Evolutionary conservation across 2,888 invertebrate species (phyloP).

Genomic region (Cactoblastis cactorum): DNA sequence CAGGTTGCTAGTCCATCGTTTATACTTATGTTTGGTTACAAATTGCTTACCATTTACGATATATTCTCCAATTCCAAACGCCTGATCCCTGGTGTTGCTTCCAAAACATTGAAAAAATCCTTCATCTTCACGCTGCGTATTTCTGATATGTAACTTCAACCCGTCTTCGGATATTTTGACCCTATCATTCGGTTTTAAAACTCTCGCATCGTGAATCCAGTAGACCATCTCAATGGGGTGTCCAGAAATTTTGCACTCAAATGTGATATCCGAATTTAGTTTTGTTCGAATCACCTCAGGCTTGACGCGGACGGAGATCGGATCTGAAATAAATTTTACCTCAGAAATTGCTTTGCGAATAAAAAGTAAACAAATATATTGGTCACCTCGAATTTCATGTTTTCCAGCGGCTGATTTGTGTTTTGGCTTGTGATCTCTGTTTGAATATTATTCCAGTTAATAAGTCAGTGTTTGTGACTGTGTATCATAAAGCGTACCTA

Average conservation of each 20-base stretch:
- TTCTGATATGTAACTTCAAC: slow-evolving; percentile 79
- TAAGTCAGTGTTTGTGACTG: not conserved
- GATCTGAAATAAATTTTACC: slow-evolving; percentile 73
- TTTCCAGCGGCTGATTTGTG: not conserved
- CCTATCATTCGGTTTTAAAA: slow-evolving; percentile 79
- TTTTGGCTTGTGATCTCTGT: not conserved
- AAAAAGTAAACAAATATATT: slow-evolving; percentile 1
- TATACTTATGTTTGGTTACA: not conserved
- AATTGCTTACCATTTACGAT: slow-evolving; percentile 85
- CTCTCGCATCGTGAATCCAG: slow-evolving; percentile 89
- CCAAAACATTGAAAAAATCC: slow-evolving; percentile 96
- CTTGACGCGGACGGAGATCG: slow-evolving; percentile 88
- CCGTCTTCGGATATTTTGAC: slow-evolving; percentile 74
- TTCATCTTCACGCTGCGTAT: slow-evolving; percentile 88
- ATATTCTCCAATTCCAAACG: slow-evolving; percentile 89
- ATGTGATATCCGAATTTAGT: slow-evolving; percentile 89
- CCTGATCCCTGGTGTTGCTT: slow-evolving; percentile 90
- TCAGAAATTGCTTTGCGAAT: slow-evolving; percentile 10
- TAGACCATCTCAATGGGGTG: slow-evolving; percentile 89
- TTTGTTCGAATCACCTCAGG: slow-evolving; percentile 89
- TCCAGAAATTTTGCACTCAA: slow-evolving; percentile 93
- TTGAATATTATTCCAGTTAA: not conserved
- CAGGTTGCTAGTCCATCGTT: no score
- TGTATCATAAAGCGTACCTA: no score
- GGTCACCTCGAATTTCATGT: not conserved